Evolutionary conservation across 2,113 vertebrate species (phyloP).

Genomic region (Gobius niger): DNA sequence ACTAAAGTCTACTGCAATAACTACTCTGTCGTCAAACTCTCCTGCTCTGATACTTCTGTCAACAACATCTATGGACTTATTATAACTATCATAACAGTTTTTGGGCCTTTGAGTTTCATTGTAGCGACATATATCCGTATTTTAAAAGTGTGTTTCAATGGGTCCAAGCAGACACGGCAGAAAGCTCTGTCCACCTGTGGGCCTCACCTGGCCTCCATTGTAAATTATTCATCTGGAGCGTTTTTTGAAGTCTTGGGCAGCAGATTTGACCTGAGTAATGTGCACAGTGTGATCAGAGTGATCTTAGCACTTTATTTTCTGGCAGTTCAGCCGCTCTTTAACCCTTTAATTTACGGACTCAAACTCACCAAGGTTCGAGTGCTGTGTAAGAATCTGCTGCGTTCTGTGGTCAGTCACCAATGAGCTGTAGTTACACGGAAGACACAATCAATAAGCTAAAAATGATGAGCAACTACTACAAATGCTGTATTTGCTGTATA

Average conservation of each 20-base stretch:
- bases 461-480: no score
- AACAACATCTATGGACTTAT: slow-evolving; percentile 35
- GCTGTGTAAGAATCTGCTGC: slow-evolving; percentile 18
- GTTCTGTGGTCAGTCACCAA: background rate
- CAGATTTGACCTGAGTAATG: slow-evolving; percentile 2
- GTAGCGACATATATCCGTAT: slow-evolving; percentile 32
- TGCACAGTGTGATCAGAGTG: slow-evolving; percentile 22
- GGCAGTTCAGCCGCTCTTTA: background rate
- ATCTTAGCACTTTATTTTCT: slow-evolving; percentile 10
- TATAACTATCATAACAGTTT: background rate
- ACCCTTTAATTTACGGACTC: slow-evolving; percentile 41
- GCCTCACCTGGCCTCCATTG: slow-evolving; percentile 6
- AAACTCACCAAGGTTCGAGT: slow-evolving; percentile 41
- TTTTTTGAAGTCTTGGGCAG: background rate
- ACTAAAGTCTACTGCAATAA: no score
- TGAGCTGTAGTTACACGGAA: no score
- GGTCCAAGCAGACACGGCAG: background rate
- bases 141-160: slow-evolving; percentile 10
- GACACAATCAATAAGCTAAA: no score
- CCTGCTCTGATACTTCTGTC: slow-evolving; percentile 31
- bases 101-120: slow-evolving; percentile 22
- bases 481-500: no score
- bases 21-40: slow-evolving; percentile 19
- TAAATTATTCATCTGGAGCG: background rate
- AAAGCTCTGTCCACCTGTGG: slow-evolving; percentile 12